Percentiles rank a stretch among this genome's conserved stretches.
These are phyloP conservation scores for Phalacrocorax carbo DNA, from an alignment of 2,113 vertebrate species.

Conservation along the genomic window DNA sequence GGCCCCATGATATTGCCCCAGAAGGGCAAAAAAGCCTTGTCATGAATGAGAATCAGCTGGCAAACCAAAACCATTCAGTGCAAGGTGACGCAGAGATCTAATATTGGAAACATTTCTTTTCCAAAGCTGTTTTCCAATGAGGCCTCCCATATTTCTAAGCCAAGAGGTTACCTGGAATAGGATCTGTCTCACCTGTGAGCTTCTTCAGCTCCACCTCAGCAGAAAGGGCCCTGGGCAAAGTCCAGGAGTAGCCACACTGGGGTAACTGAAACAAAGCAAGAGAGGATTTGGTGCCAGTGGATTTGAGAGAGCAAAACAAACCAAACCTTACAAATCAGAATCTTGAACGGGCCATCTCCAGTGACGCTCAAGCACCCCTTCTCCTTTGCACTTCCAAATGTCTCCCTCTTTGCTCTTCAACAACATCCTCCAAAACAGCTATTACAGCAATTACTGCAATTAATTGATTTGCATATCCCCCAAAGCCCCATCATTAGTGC, in stretches of 20 bases:
- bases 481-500: slow-evolving; percentile 59
- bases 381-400: background rate
- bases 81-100: background rate
- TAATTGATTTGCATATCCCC: slow-evolving; percentile 66
- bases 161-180: background rate
- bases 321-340: background rate
- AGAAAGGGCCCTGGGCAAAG: background rate
- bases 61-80: background rate
- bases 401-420: slow-evolving; percentile 12
- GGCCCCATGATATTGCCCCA: background rate
- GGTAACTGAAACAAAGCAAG: background rate
- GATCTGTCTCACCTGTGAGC: background rate
- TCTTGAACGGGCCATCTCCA: background rate
- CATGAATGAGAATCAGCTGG: background rate
- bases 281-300: background rate
- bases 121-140: background rate
- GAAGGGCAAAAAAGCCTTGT: background rate
- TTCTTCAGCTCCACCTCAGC: background rate
- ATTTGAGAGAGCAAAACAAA: background rate
- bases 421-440: slow-evolving; percentile 31
- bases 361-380: background rate
- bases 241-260: background rate
- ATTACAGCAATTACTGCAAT: slow-evolving; percentile 50
- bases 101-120: background rate
- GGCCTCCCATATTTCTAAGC: background rate